Evolutionary conservation across 2,113 vertebrate genomes (phyloP).

Genomic region (Chascanopsetta lugubris): DNA sequence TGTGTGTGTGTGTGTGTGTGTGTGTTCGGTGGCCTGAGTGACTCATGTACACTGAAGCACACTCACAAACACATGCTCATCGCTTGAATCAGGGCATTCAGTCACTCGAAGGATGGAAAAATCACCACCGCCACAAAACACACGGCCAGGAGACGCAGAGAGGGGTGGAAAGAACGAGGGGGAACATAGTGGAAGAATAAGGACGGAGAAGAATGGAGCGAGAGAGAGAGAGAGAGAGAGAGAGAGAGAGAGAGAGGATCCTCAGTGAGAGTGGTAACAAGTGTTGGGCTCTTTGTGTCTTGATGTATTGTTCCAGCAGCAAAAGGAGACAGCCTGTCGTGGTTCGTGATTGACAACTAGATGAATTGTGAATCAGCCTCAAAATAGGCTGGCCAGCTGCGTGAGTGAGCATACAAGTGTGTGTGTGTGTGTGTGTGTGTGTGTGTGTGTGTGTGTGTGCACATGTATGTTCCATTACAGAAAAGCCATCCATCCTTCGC

Average conservation of each 20-base stretch:
- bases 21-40: constrained; percentile 4
- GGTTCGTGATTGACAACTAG: constrained; percentile 62
- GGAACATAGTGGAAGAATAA: background rate
- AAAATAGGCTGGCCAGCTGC: constrained; percentile 34
- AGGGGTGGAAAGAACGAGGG: background rate
- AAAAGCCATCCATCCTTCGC: constrained; percentile 48
- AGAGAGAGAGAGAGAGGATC: constrained; percentile 6
- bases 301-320: constrained; percentile 62
- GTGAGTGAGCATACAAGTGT: constrained; percentile 1
- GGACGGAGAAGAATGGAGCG: background rate
- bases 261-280: constrained; percentile 53
- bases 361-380: constrained; percentile 49
- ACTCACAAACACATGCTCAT: constrained; percentile 16
- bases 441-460: background rate
- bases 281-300: constrained; percentile 65
- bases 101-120: constrained; percentile 40
- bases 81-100: constrained; percentile 28
- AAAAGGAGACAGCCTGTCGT: constrained; percentile 53
- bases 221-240: background rate
- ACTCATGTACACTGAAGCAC: constrained; percentile 28
- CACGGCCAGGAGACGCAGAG: background rate
- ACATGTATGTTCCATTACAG: constrained; percentile 45
- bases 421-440: background rate
- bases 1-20: constrained; percentile 16
- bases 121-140: constrained; percentile 18